A percentile compares a stretch with the other conserved stretches of the same genome.
phyloP scores from a whole-genome alignment of 2,797 vertebrate genomes.

The Pseudochromis fuscus region DNA sequence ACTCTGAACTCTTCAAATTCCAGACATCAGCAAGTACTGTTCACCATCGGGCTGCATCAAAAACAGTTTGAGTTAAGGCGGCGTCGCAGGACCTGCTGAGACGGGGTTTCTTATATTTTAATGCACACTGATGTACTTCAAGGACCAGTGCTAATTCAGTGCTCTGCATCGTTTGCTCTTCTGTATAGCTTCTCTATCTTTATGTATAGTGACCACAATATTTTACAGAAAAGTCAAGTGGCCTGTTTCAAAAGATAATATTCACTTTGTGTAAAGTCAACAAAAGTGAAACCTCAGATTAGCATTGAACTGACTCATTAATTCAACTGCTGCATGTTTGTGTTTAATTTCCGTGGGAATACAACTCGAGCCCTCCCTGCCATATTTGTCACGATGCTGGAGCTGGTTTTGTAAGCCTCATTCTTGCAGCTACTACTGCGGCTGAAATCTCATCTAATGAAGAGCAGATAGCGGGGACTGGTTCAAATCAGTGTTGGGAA shows the following conservation, averaged over 20 bases:
- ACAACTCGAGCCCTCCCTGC: conserved; percentile 23
- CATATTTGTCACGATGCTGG: conserved; percentile 41
- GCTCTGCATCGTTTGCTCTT: conserved; percentile 24
- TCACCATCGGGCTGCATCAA: conserved; percentile 58
- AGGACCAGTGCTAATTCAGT: conserved; percentile 19
- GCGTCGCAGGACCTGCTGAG: conserved; percentile 58
- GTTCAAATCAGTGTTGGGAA: conserved; percentile 82
- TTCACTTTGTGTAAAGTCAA: not conserved
- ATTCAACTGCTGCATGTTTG: conserved; percentile 14
- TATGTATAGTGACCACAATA: not conserved
- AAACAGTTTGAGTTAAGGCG: conserved; percentile 51
- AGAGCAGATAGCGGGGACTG: conserved; percentile 71
- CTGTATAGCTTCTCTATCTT: not conserved
- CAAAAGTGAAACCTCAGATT: not conserved
- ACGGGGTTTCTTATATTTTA: conserved; percentile 42
- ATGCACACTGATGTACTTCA: conserved; percentile 39
- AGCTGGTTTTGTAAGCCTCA: conserved; percentile 28
- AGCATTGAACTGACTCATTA: conserved; percentile 1
- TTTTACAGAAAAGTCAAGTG: not conserved
- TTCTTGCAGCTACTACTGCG: conserved; percentile 47
- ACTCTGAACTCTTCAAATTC: conserved; percentile 77
- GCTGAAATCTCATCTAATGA: conserved; percentile 74
- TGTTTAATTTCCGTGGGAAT: conserved; percentile 32
- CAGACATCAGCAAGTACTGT: conserved; percentile 75
- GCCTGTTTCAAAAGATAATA: not conserved